Evolutionary conservation across 2,113 vertebrate genomes (phyloP).

Genomic region (Mus musculus): GRCm39 chr5:116870501-116871000

Average conservation of each 20-base stretch:
- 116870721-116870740: too few relatives aligned
- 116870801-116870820: too few relatives aligned
- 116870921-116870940: too few relatives aligned
- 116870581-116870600: neutral
- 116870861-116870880: too few relatives aligned
- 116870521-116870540: neutral
- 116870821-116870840: too few relatives aligned
- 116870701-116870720: neutral
- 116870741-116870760: too few relatives aligned
- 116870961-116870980: neutral
- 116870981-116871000: neutral
- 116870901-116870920: too few relatives aligned
- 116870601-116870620: neutral
- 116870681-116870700: neutral
- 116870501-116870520: constrained; percentile 41
- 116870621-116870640: neutral
- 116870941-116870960: too few relatives aligned
- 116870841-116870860: too few relatives aligned
- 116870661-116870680: neutral
- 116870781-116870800: too few relatives aligned
- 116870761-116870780: too few relatives aligned
- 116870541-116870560: neutral
- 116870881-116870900: too few relatives aligned
- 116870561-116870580: neutral
- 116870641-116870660: neutral